phyloP scores from a whole-genome alignment of 2,888 invertebrate species.

The Cephus spinipes region DNA sequence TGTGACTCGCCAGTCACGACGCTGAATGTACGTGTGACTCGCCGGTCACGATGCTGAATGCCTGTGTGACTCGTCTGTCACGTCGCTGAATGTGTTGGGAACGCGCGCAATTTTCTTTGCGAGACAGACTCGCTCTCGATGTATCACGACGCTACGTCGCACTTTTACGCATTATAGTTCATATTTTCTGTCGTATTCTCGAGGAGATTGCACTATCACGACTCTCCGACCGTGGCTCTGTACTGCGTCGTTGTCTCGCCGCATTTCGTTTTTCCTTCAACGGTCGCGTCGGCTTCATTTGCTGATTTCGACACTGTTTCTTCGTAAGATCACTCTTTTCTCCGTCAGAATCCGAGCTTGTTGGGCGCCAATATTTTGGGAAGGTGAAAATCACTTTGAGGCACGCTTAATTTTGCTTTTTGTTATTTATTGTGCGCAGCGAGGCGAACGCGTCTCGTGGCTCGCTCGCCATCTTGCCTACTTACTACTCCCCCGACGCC shows the following conservation, averaged over 20 bases:
- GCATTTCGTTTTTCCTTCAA: not conserved
- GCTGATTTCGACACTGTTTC: not conserved
- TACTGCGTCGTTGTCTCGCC: not conserved
- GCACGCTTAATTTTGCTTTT: no score
- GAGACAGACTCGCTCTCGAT: not conserved
- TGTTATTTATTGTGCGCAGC: no score
- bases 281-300: not conserved
- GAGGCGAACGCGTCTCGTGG: no score
- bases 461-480: no score
- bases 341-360: not conserved
- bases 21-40: no score
- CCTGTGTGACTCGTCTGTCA: no score
- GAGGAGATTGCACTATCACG: not conserved
- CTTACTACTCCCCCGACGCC: no score
- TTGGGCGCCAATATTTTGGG: slow-evolving; percentile 1
- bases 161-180: not conserved
- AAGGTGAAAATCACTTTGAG: no score
- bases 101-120: not conserved
- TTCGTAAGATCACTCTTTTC: not conserved
- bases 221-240: not conserved
- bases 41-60: no score
- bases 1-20: no score
- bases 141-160: not conserved
- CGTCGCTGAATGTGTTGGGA: not conserved
- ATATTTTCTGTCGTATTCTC: not conserved